Conservation (phyloP, 2,797 vertebrate species). For the Taeniopygia guttata region DNA sequence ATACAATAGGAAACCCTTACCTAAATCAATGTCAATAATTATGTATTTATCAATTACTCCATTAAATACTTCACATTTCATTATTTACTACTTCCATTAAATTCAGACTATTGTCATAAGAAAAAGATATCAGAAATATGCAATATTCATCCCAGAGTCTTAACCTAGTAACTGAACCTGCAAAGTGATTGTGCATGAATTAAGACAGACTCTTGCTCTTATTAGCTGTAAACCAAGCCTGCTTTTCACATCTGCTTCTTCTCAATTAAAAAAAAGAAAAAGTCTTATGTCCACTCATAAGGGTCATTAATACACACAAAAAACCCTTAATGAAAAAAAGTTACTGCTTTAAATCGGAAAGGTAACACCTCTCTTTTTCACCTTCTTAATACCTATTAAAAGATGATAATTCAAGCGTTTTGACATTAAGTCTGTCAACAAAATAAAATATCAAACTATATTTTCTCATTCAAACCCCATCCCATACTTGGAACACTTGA, state of each 20-base stretch:
- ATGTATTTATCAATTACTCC: conserved; percentile 8
- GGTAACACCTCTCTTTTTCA: background rate
- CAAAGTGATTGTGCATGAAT: background rate
- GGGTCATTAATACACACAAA: background rate
- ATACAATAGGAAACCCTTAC: background rate
- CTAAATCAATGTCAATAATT: background rate
- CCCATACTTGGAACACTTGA: background rate
- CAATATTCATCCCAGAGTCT: conserved; percentile 8
- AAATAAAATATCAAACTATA: background rate
- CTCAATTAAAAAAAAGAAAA: background rate
- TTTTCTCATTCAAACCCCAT: background rate
- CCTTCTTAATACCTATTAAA: background rate
- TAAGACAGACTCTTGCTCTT: conserved; percentile 16
- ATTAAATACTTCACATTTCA: conserved; percentile 37
- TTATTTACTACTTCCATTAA: background rate
- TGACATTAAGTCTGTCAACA: background rate
- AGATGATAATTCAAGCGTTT: background rate
- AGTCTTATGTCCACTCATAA: background rate
- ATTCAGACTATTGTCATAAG: background rate
- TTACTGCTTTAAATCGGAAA: background rate
- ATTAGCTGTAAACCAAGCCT: conserved; percentile 1
- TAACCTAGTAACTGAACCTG: conserved; percentile 59
- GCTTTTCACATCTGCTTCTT: background rate
- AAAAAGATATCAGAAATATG: conserved; percentile 20
- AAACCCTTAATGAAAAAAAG: background rate